phyloP scores from a whole-genome alignment of 2,113 vertebrate genomes.

The Campylomormyrus numenius region DNA sequence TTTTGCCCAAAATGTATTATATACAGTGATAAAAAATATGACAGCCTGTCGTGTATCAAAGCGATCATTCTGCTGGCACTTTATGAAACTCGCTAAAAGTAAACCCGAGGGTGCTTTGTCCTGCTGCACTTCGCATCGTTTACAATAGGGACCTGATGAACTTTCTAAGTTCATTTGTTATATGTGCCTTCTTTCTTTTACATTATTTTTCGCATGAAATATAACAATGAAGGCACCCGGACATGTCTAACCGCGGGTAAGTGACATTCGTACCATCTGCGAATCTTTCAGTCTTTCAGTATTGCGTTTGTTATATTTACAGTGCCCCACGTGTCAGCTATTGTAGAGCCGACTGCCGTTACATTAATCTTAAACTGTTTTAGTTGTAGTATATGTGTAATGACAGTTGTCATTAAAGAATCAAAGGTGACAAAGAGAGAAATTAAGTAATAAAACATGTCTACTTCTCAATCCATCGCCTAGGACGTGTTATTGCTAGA shows the following conservation, averaged over 20 bases:
- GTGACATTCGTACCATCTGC: neutral
- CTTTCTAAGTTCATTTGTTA: neutral
- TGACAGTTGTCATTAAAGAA: neutral
- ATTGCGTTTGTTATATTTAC: neutral
- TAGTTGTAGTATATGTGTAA: neutral
- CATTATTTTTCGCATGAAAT: neutral
- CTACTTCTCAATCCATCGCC: neutral
- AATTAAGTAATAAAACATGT: neutral
- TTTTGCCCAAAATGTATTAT: neutral
- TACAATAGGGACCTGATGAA: neutral
- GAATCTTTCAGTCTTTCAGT: neutral
- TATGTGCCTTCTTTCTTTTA: neutral
- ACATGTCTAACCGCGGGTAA: neutral
- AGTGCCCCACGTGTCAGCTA: neutral
- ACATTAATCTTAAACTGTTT: neutral
- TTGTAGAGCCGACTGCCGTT: neutral
- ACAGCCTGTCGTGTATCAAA: neutral
- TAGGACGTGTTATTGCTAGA: neutral
- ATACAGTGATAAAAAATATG: neutral
- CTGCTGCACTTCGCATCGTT: neutral
- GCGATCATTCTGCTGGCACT: neutral
- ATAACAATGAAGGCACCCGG: neutral
- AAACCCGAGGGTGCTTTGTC: neutral
- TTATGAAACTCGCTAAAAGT: neutral
- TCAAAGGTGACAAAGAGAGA: neutral